Percentiles rank a stretch among this genome's conserved stretches.
These are phyloP conservation scores for Loxodonta africana DNA, from an alignment of 2,113 vertebrate genomes.

Conservation along the genomic window DNA sequence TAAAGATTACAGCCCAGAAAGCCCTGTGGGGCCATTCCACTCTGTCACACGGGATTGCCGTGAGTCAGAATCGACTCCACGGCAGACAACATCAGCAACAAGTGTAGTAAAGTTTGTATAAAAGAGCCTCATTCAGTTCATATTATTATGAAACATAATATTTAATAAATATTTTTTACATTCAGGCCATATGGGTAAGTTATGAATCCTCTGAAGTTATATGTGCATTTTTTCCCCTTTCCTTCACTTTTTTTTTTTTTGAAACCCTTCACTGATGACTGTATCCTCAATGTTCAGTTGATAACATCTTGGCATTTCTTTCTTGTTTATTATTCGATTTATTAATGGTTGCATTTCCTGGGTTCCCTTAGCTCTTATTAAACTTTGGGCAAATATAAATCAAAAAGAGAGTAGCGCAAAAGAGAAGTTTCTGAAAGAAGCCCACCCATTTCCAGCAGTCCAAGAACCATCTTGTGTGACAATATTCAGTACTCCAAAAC, in stretches of 20 bases:
- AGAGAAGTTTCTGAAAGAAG: slow-evolving; percentile 33
- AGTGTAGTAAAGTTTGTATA: neutral
- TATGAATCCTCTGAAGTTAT: neutral
- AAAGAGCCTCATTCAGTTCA: neutral
- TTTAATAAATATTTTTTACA: neutral
- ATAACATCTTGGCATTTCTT: slow-evolving; percentile 33
- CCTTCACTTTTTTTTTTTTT: neutral
- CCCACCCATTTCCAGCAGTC: neutral
- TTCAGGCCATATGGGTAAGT: neutral
- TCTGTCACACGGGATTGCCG: too few relatives aligned
- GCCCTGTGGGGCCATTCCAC: too few relatives aligned
- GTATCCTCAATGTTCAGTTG: neutral
- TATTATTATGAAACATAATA: neutral
- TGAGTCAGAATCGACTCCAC: too few relatives aligned
- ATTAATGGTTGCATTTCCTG: neutral
- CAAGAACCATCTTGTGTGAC: neutral
- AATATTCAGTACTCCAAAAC: slow-evolving; percentile 15
- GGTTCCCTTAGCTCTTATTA: slow-evolving; percentile 42
- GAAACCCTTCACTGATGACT: neutral
- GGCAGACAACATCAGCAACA: too few relatives aligned
- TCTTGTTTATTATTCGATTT: neutral
- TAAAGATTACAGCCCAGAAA: too few relatives aligned
- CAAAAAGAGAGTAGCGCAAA: neutral
- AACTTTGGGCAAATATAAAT: neutral
- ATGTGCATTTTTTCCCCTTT: neutral